Base-by-base conservation (phyloP, 1,140 invertebrate species). In the Cydia splendana region DNA sequence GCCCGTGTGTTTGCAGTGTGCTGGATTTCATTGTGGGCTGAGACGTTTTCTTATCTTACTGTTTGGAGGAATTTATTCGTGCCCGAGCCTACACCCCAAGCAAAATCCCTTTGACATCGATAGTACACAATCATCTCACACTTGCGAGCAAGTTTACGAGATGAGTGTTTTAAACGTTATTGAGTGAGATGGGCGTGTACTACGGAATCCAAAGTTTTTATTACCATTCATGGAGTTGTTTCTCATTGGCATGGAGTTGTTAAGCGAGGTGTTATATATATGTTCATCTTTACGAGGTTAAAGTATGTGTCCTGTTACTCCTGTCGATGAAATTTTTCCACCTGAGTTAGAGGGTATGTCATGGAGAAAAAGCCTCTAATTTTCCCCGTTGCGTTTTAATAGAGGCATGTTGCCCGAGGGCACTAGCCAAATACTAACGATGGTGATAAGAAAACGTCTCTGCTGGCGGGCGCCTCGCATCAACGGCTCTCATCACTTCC, bases 1-100 rank as follows among this genome's bases (percentile, higher is more conserved):
- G 67, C 79, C 80, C 53, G 80, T 81, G 82, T 84, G 81, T 77
- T 77, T 82, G 79, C 69, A 73, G 82, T 80, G 78, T 80, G 78
- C 65, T 76, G 53, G 24, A 74, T 75, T 69, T 30, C 75, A 30
- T 30, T 13, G 65, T 65, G 30, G 6, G 75, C 65, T 38, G 67
- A 71, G 67, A 71, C 67, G 67, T 71, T 71, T 71, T 38, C 24
- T 71, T 71, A 38, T 42, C 4, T 62, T 20, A 62, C 3, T 24
- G 18, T 10, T n/a, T 9, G 57, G 30, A n/a, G 28, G 13, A 65
- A 10, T 65, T 65, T 24, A 15, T 18, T 53, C 5, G 34, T 34
- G 4, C 4, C 12, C 4, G 51, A 48, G 13, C 13, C n/a, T 20
- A 18, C 53, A 9, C 18, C 53, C 51, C 5, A 18, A 53, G 51